These are phyloP conservation scores for Drosophila subquinaria DNA, from an alignment of 2,888 invertebrate species.

Conservation along the genomic window DNA sequence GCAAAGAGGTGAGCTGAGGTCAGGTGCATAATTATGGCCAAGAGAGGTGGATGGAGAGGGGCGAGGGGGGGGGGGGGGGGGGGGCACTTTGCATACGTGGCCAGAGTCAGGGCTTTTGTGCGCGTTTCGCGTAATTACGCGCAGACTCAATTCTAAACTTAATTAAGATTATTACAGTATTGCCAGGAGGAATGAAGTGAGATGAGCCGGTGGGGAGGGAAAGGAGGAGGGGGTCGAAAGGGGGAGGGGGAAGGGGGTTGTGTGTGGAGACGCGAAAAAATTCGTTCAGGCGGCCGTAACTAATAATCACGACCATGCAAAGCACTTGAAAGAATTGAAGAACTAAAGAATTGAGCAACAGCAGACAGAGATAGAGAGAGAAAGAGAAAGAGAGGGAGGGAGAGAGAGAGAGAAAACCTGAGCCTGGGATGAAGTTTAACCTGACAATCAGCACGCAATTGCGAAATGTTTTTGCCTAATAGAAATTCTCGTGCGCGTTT, in stretches of 20 bases:
- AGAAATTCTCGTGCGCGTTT: constrained; percentile 76
- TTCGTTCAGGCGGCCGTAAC: constrained; percentile 83
- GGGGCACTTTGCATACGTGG: constrained; percentile 65
- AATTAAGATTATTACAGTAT: constrained; percentile 78
- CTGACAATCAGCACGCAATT: constrained; percentile 81
- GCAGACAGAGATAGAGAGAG: constrained; percentile 5
- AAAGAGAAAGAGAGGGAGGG: not conserved
- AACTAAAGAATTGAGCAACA: constrained; percentile 3
- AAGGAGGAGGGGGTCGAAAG: not conserved
- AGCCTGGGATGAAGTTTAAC: constrained; percentile 30
- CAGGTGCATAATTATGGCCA: constrained; percentile 60
- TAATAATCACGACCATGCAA: constrained; percentile 78
- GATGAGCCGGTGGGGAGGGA: not conserved
- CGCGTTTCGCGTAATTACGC: constrained; percentile 82
- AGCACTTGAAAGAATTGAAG: constrained; percentile 31
- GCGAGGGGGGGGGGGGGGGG: constrained; percentile 15
- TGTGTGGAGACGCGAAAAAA: constrained; percentile 60
- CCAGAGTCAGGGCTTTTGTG: constrained; percentile 33
- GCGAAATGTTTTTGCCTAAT: constrained; percentile 79
- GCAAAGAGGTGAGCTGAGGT: constrained; percentile 21
- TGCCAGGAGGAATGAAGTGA: constrained; percentile 19
- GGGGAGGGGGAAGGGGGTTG: not conserved
- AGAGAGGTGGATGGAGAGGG: not conserved
- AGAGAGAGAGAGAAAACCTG: not conserved
- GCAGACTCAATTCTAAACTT: constrained; percentile 76